These are phyloP conservation scores for Genyomyrus donnyi DNA, from an alignment of 2,113 vertebrate genomes.

Conservation along the genomic window DNA sequence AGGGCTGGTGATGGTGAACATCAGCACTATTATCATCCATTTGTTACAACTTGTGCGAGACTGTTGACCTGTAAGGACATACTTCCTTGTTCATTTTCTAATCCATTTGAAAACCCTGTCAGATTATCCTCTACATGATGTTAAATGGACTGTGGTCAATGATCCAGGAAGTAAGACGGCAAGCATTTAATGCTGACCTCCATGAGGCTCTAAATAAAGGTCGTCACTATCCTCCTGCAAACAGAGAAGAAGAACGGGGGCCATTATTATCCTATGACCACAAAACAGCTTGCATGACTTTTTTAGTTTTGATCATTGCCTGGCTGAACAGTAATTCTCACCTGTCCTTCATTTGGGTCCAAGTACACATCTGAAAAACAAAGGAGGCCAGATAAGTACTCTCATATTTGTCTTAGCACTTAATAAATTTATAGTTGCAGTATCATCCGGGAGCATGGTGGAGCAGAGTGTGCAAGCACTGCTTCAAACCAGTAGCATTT, in stretches of 20 bases:
- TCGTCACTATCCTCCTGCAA: conserved; percentile 51
- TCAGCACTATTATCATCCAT: not conserved
- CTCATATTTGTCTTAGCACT: not conserved
- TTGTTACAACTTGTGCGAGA: not conserved
- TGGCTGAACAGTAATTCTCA: conserved; percentile 26
- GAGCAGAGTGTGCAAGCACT: not conserved
- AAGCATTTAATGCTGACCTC: conserved; percentile 37
- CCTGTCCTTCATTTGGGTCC: conserved; percentile 62
- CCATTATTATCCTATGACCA: not conserved
- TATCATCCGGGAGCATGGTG: not conserved
- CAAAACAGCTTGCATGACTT: not conserved
- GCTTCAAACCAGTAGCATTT: not conserved
- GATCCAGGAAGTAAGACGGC: not conserved
- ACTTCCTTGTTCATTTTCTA: not conserved
- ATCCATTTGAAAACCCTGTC: not conserved
- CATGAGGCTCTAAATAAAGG: conserved; percentile 56
- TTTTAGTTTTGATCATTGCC: not conserved
- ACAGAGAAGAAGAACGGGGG: conserved; percentile 14
- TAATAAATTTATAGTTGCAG: not conserved
- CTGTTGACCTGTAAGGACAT: not conserved
- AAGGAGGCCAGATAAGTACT: not conserved
- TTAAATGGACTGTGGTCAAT: not conserved
- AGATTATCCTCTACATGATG: not conserved
- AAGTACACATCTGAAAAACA: conserved; percentile 60
- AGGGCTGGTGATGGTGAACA: not conserved